These are phyloP conservation scores for Agriotes lineatus DNA, from an alignment of 2,888 invertebrate species.

Conservation along the genomic window DNA sequence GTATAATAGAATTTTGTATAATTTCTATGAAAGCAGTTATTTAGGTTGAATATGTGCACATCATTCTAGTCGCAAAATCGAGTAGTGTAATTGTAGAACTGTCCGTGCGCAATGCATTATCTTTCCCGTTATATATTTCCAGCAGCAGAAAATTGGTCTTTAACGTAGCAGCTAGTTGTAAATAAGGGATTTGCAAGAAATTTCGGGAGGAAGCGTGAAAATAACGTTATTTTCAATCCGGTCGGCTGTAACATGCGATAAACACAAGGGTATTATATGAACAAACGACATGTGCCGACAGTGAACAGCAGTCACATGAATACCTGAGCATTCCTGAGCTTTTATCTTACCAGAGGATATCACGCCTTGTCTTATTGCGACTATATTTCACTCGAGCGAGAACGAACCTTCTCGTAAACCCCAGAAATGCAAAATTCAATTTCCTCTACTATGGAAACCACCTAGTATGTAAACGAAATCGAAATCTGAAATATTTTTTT, in stretches of 20 bases:
- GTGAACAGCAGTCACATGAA: conserved; percentile 1
- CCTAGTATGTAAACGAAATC: too few species aligned
- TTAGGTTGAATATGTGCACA: too few species aligned
- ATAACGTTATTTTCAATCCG: neutral
- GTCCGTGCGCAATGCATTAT: too few species aligned
- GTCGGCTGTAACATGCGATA: neutral
- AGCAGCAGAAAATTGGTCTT: too few species aligned
- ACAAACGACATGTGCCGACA: conserved; percentile 5
- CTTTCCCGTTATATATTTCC: too few species aligned
- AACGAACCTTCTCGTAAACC: neutral
- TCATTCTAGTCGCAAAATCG: too few species aligned
- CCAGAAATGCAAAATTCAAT: neutral
- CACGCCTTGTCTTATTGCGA: neutral
- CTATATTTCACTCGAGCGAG: neutral
- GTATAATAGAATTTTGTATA: too few species aligned
- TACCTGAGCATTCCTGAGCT: neutral
- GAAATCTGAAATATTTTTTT: too few species aligned
- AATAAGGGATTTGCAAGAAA: neutral
- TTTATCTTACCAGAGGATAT: neutral
- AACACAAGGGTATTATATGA: neutral
- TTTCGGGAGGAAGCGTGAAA: neutral
- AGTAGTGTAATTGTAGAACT: too few species aligned
- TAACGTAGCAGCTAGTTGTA: neutral
- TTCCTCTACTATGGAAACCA: neutral
- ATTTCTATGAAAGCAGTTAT: too few species aligned